Base-by-base conservation (phyloP, 2,797 vertebrate genomes). In the Tiaroga cobitis region DNA sequence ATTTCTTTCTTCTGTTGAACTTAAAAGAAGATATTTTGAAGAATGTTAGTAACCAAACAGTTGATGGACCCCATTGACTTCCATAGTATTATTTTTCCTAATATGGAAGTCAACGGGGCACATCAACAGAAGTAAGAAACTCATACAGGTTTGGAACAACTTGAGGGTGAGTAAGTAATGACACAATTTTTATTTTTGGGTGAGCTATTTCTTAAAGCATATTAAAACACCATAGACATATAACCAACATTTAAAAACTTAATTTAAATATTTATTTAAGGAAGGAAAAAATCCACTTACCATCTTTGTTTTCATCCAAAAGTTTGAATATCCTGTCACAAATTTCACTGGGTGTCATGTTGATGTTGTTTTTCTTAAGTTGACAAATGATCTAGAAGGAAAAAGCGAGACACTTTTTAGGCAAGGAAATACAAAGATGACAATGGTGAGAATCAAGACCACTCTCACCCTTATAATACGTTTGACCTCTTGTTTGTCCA, bases 271-370 rank as follows among this genome's bases (percentile, higher is more conserved):
- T 56, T 56, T 59, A 59, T n/a, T 77, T 56, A 13, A 32, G 19
- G 32, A 37, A 19, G 3, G 0, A 24, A 43, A 24, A 82, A 3
- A 32, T 13, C 1, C 15, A 83, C 89, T 86, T 51, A 95, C 95
- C 94, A 8, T 95, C 94, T 0, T 91, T 26, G 43, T 96, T 95
- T 87, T 92, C 87, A 82, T 95, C 95, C 0, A 96, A 91, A 80
- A 93, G 79, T 8, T 94, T 89, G 61, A 96, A 96, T 88, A 96
- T 93, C 80, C 93, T 85, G 83, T 95, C 92, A 29, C 94, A 95
- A 69, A 94, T 92, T 43, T 95, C 89, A 3, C 91, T 88, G 0
- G 90, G 93, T 1, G 91, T 92, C 93, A 95, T 90, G 8, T 29
- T 63, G 8, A 88, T 32, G 18, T 90, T 82, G 3, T 26, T 91